Evolutionary conservation across 2,113 vertebrate genomes (phyloP), one percentile per base, ranked within the genome.

Genomic region (Helogale parvula): DNA sequence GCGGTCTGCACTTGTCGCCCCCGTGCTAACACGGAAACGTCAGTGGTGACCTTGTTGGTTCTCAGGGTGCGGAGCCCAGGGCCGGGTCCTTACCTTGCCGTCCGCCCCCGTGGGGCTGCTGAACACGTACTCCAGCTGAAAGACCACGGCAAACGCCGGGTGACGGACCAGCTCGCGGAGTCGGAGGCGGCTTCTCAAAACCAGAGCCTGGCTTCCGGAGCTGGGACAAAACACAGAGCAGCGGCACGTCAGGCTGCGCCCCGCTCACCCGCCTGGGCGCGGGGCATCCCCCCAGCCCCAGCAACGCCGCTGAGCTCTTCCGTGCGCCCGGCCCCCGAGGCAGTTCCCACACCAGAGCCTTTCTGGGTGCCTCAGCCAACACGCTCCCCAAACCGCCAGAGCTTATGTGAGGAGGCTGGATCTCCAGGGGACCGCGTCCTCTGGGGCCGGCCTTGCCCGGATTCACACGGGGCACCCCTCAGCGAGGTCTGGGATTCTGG

Each of bases 71-170:
- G 25, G 31, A 35, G 66, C 47, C 69, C 29, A 0, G 2, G 33
- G 2, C 27, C 3, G 16, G 17, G 83, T 68, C 25, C 99, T 98
- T 99, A 99, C 99, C 98, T 99, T 99, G 57, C 98, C 96, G 0
- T 99, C 98, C 0, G 63, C 98, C 31, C 98, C 98, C 0, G 99
- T 83, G 0, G 97, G 84, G 65, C 98, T 94, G 60, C 97, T 99
- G 98, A 99, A 99, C 97, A 99, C 99, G 0, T 99, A 99, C 96
- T 99, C 99, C 96, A 99, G 98, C 98, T 99, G 99, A 97, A 99
- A 99, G 98, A 99, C 84, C 3, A 99, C 84, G 16, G 98, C 98
- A 0, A 99, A 98, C 0, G 99, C 98, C 0, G 97, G 98, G 94
- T 99, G 99, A 71, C 90, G 98, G 71, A 99, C 98, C 99, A 99